Evolutionary conservation across 2,888 invertebrate genomes (phyloP), one percentile per base, ranked within the genome.

Genomic region (Helleia helle): DNA sequence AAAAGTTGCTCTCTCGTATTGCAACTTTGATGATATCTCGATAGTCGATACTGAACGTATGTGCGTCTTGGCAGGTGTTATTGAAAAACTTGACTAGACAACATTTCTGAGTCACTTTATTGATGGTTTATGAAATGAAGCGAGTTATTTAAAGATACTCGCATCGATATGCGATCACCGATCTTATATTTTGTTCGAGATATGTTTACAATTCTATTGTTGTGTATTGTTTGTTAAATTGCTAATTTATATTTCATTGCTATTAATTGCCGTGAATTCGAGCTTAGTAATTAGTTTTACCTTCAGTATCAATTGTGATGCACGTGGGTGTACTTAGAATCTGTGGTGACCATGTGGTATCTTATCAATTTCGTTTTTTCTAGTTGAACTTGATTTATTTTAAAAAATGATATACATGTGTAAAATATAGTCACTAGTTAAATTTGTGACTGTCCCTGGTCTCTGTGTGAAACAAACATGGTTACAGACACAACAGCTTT

Each of bases 51-150:
- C 36, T 30, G 28, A 40, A 15, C 29, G 44, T 36, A 28, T 31
- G 28, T 27, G 37, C 38, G 62, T 22, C 22, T 18, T 57, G 60
- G 70, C 74, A 77, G 75, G 71, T 76, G 77, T 65, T 65, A 50
- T 52, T 54, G 58, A 59, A 58, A 60, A 68, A 69, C 74, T 67
- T 59, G 72, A 64, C 67, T 65, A 65, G 66, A 65, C 71, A 65
- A 66, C 71, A 73, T 75, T 74, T 69, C 49, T 41, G 46, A 40
- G 41, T 27, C 38, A 26, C 47, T 46, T 50, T 50, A 47, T 51
- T 41, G 44, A 43, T 48, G 41, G 44, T 29, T 44, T 41, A 11
- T 43, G 41, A 31, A 31, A 41, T 49, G 40, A 40, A 42, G 17
- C 28, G 29, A 42, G 41, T 43, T 48, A 46, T 46, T 43, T 46